Evolutionary conservation across 2,113 vertebrate species (phyloP).

Genomic region (Cercopithecus mona): DNA sequence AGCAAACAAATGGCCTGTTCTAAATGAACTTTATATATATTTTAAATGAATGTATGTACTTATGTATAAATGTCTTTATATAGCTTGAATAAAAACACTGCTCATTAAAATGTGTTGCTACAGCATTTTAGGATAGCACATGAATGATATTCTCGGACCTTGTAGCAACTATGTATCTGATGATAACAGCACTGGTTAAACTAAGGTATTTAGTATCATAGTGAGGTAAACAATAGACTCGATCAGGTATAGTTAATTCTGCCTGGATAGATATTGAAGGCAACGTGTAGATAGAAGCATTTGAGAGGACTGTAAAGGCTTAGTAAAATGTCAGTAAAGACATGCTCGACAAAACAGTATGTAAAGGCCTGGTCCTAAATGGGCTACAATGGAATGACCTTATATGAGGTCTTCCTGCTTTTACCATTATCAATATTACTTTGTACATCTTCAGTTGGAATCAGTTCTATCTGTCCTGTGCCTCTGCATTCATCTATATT

Average conservation of each 20-base stretch:
- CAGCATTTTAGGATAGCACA: not conserved
- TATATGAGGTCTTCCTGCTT: not conserved
- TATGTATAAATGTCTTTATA: not conserved
- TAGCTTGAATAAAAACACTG: not conserved
- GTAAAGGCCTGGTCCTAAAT: not conserved
- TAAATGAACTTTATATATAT: not conserved
- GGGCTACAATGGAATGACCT: accelerated
- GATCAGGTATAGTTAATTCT: not conserved
- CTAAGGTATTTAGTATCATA: not conserved
- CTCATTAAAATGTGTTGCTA: not conserved
- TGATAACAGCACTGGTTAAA: not conserved
- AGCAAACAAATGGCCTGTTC: not conserved
- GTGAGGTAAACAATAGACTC: not conserved
- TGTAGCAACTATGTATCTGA: not conserved
- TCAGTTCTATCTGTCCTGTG: not conserved
- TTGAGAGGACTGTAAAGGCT: not conserved
- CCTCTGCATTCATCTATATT: not conserved
- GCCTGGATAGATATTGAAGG: not conserved
- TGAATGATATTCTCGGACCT: not conserved
- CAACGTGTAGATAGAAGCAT: not conserved
- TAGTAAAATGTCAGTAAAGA: not conserved
- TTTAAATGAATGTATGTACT: not conserved
- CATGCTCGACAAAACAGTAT: not conserved
- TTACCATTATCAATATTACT: not conserved
- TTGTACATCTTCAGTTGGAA: not conserved